phyloP scores from a whole-genome alignment of 2,797 vertebrate genomes.

The Myripristis jacobus region DNA sequence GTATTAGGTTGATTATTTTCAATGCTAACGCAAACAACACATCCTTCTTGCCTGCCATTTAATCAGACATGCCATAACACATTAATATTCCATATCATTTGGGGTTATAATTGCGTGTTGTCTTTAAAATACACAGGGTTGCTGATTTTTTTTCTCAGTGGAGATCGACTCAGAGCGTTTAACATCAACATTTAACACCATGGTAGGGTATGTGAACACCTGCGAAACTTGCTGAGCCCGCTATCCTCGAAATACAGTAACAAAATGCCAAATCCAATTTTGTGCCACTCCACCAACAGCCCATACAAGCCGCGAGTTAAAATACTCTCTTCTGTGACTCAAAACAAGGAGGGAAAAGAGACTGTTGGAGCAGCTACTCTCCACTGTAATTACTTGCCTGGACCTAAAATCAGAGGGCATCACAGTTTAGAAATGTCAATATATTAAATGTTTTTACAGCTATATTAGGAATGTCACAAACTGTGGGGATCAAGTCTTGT shows the following conservation, averaged over 20 bases:
- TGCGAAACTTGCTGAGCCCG: constrained; percentile 1
- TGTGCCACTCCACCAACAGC: neutral
- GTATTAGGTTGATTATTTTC: constrained; percentile 68
- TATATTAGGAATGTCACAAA: constrained; percentile 61
- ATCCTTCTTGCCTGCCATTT: constrained; percentile 33
- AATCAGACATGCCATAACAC: constrained; percentile 36
- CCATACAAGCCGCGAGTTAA: neutral
- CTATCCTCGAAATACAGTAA: neutral
- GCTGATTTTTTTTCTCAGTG: too few relatives aligned
- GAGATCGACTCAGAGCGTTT: too few relatives aligned
- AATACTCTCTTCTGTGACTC: neutral
- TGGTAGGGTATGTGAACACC: neutral
- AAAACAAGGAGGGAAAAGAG: constrained; percentile 29
- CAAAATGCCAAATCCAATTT: constrained; percentile 23
- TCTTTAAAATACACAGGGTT: constrained; percentile 24
- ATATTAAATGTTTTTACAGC: constrained; percentile 56
- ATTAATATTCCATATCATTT: constrained; percentile 17
- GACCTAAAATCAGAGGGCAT: constrained; percentile 37
- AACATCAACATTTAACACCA: too few relatives aligned
- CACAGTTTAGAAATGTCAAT: constrained; percentile 56
- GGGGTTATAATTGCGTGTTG: neutral
- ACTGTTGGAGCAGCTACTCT: constrained; percentile 3
- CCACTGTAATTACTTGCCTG: constrained; percentile 42
- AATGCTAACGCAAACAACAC: constrained; percentile 64
- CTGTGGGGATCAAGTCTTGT: constrained; percentile 11